phyloP scores from a whole-genome alignment of 2,888 invertebrate species.

The Rotaria socialis region DNA sequence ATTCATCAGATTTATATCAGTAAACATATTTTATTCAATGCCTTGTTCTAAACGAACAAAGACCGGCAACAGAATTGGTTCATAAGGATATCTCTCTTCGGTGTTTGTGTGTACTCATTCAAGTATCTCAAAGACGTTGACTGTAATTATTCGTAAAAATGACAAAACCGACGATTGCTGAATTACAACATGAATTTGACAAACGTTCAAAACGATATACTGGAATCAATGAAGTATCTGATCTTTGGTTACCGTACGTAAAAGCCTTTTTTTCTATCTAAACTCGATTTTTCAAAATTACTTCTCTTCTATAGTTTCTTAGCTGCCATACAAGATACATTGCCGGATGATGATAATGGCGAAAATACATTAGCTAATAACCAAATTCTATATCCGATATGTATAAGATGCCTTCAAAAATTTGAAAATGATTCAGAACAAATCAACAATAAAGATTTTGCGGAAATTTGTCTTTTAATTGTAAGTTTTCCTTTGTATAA shows the following conservation, averaged over 20 bases:
- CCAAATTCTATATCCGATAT: constrained; percentile 28
- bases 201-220: constrained; percentile 7
- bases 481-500: not conserved
- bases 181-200: constrained; percentile 18
- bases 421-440: constrained; percentile 11
- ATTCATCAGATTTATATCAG: no score
- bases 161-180: not conserved
- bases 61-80: not conserved
- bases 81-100: not conserved
- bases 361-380: constrained; percentile 20
- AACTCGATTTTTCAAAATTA: not conserved
- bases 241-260: constrained; percentile 27
- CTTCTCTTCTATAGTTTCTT: not conserved
- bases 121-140: not conserved
- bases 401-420: constrained; percentile 2
- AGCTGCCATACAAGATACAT: not conserved
- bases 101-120: not conserved
- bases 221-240: constrained; percentile 19
- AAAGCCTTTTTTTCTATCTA: no score
- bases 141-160: not conserved
- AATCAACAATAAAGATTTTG: constrained; percentile 25
- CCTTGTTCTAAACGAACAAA: not conserved
- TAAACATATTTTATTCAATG: not conserved
- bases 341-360: not conserved
- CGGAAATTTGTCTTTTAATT: not conserved